A percentile compares a stretch with the other conserved stretches of the same genome.
These are phyloP conservation scores for Corythornis madagascariensis DNA, from an alignment of 2,113 vertebrate genomes.

Conservation along the genomic window DNA sequence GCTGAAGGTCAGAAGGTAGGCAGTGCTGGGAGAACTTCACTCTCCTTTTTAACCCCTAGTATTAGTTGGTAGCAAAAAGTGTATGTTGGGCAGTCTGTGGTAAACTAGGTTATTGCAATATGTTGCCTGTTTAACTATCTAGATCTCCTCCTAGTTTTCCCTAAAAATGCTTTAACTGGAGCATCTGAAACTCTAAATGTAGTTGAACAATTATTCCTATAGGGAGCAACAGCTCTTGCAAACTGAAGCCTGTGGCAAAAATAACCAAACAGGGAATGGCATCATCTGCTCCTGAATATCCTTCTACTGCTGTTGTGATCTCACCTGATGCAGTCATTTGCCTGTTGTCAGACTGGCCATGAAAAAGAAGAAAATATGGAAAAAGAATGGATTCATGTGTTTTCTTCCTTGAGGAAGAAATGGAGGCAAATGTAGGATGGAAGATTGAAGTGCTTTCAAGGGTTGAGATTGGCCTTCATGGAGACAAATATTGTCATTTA, in stretches of 20 bases:
- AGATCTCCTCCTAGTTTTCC: background rate
- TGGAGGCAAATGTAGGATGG: background rate
- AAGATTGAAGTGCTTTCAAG: background rate
- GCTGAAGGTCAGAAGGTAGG: background rate
- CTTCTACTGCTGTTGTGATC: background rate
- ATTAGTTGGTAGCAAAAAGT: background rate
- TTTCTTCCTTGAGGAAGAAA: background rate
- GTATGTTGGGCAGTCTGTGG: background rate
- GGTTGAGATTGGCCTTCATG: background rate
- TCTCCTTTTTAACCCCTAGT: background rate
- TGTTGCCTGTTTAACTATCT: background rate
- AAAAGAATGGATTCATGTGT: background rate
- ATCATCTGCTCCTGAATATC: background rate
- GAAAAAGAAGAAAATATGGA: background rate
- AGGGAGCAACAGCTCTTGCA: background rate
- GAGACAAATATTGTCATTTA: background rate
- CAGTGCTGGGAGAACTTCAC: background rate
- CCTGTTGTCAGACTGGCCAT: background rate
- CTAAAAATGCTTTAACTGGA: background rate
- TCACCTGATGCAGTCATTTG: background rate
- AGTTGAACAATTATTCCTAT: background rate
- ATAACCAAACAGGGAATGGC: background rate
- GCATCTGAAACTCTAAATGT: background rate
- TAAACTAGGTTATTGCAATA: background rate
- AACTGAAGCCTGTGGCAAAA: background rate